Evolutionary conservation across 23 tunicate genomes (phyloP).

Genomic region (Corella eumyota): DNA sequence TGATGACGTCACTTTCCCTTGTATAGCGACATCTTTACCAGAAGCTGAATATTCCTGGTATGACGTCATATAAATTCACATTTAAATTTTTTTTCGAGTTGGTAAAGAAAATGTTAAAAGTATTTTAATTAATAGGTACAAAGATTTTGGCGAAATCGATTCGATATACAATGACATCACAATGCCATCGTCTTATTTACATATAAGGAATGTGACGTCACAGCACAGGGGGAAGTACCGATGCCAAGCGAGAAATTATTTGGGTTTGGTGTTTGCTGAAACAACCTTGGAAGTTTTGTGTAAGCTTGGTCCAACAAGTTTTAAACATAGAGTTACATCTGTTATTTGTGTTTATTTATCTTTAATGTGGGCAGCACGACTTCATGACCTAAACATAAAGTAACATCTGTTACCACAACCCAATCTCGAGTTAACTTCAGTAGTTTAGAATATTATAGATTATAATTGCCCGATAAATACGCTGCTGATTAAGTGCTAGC

Average conservation of each 20-base stretch:
- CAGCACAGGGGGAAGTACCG: slow-evolving; percentile 41
- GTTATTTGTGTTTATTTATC: not conserved
- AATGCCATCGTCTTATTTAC: not conserved
- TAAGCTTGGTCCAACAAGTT: too few species aligned
- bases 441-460: too few species aligned
- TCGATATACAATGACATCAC: not conserved
- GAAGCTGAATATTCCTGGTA: slow-evolving; percentile 23
- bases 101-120: too few species aligned
- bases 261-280: slow-evolving; percentile 45
- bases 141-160: slow-evolving; percentile 3
- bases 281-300: slow-evolving; percentile 21
- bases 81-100: too few species aligned
- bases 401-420: too few species aligned
- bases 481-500: too few species aligned
- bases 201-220: slow-evolving; percentile 7
- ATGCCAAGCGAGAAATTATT: slow-evolving; percentile 53
- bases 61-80: too few species aligned
- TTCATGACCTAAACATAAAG: too few species aligned
- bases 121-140: slow-evolving; percentile 34
- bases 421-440: too few species aligned
- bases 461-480: too few species aligned
- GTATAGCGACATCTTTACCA: slow-evolving; percentile 23
- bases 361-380: not conserved
- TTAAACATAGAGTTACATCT: too few species aligned
- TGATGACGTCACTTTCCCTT: slow-evolving; percentile 9